These are phyloP conservation scores for Oryzias celebensis DNA, from an alignment of 2,113 vertebrate species.

Conservation along the genomic window DNA sequence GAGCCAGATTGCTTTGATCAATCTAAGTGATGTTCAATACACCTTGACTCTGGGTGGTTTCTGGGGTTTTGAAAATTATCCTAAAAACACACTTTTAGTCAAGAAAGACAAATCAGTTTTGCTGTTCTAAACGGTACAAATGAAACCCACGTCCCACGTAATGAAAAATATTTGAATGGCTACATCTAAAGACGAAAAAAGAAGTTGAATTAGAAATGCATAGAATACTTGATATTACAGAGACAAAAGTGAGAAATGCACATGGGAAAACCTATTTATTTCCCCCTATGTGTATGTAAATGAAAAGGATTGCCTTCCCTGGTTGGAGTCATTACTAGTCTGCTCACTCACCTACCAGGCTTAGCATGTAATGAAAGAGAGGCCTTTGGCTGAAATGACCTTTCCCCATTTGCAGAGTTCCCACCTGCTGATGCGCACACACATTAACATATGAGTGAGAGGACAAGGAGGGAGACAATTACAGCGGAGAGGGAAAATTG, in stretches of 20 bases:
- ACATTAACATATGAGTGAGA: conserved; percentile 36
- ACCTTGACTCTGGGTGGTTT: conserved; percentile 38
- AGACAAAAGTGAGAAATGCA: conserved; percentile 52
- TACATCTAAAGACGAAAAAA: conserved; percentile 16
- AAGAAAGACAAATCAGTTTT: conserved; percentile 30
- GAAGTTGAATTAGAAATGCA: conserved; percentile 34
- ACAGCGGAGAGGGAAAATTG: conserved; percentile 48
- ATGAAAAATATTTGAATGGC: conserved; percentile 32
- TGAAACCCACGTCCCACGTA: conserved; percentile 12
- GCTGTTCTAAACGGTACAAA: conserved; percentile 49
- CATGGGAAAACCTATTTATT: conserved; percentile 56
- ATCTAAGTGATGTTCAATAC: conserved; percentile 28
- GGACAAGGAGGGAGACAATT: conserved; percentile 36
- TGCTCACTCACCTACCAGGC: conserved; percentile 50
- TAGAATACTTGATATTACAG: conserved; percentile 45
- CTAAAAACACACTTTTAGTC: conserved; percentile 26
- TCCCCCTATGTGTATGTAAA: conserved; percentile 58
- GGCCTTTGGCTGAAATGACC: conserved; percentile 70
- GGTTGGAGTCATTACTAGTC: conserved; percentile 69
- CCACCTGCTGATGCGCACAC: conserved; percentile 46
- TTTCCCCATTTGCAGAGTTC: conserved; percentile 58
- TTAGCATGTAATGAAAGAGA: conserved; percentile 70
- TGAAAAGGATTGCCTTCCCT: conserved; percentile 46
- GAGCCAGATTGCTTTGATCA: conserved; percentile 57
- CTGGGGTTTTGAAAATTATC: conserved; percentile 39